A percentile compares a stretch with the other conserved stretches of the same genome.
These are phyloP conservation scores for Catharus minimus DNA, from an alignment of 2,113 vertebrate genomes.

Conservation along the genomic window DNA sequence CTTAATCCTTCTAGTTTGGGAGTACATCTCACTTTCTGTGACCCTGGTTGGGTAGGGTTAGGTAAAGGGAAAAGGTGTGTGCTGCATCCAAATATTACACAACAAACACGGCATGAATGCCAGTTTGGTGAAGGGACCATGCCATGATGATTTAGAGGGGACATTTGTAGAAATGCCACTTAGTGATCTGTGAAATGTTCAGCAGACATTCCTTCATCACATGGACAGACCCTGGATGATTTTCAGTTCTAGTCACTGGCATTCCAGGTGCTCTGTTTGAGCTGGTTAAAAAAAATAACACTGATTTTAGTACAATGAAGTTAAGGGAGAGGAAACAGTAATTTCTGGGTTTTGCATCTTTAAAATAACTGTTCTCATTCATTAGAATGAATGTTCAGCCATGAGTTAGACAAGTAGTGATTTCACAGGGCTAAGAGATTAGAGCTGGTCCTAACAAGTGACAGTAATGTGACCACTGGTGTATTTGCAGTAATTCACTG, in stretches of 20 bases:
- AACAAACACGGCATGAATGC: not conserved
- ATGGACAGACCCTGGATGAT: not conserved
- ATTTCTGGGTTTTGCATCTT: not conserved
- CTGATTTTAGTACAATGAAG: not conserved
- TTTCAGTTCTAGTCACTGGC: not conserved
- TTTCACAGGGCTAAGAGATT: not conserved
- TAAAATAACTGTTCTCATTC: not conserved
- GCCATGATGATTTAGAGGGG: not conserved
- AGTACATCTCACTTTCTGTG: not conserved
- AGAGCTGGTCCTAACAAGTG: not conserved
- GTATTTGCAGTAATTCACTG: not conserved
- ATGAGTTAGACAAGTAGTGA: not conserved
- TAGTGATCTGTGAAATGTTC: not conserved
- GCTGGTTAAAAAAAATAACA: not conserved
- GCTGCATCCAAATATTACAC: not conserved
- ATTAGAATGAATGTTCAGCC: not conserved
- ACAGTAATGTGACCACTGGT: not conserved
- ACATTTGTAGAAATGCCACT: not conserved
- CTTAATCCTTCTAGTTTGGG: not conserved
- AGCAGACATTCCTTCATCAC: not conserved
- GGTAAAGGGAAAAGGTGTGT: fast-evolving
- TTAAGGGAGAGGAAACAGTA: not conserved
- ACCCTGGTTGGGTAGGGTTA: not conserved
- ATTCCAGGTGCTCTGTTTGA: not conserved
- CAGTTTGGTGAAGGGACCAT: not conserved